Percentiles rank a stretch among this genome's conserved stretches.
These are phyloP conservation scores for Drosophila ezoana DNA, from an alignment of 2,888 invertebrate genomes.

Conservation along the genomic window DNA sequence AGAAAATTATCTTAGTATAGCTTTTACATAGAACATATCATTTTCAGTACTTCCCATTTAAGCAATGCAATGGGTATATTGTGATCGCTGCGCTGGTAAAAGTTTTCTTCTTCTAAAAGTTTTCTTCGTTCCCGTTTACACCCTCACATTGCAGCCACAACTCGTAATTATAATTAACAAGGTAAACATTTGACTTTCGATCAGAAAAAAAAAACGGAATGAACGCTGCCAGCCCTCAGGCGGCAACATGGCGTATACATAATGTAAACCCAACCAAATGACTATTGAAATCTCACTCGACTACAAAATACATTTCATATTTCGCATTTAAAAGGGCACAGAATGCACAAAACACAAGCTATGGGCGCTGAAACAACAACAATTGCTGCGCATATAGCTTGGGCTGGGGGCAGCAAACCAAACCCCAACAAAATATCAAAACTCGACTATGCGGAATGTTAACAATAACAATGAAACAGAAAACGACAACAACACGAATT, in stretches of 20 bases:
- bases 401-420: constrained; percentile 1
- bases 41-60: no score
- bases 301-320: constrained; percentile 45
- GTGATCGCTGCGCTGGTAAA: background rate
- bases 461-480: constrained; percentile 71
- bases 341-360: constrained; percentile 10
- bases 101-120: background rate
- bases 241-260: constrained; percentile 42
- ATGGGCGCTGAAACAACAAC: constrained; percentile 36
- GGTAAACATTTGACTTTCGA: constrained; percentile 53
- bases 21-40: no score
- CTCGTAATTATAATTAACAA: constrained; percentile 66
- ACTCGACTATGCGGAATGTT: constrained; percentile 65
- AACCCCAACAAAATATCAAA: constrained; percentile 32
- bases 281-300: constrained; percentile 47
- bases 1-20: background rate
- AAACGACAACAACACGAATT: constrained; percentile 43
- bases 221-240: constrained; percentile 23
- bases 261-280: constrained; percentile 21
- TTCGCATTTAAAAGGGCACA: constrained; percentile 27
- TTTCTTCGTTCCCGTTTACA: constrained; percentile 23
- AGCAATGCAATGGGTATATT: background rate
- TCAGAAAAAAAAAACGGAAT: constrained; percentile 32
- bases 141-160: constrained; percentile 20
- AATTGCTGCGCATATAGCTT: constrained; percentile 15